phyloP scores from a whole-genome alignment of 2,113 vertebrate genomes.

The Corythoichthys haematopterus region DNA sequence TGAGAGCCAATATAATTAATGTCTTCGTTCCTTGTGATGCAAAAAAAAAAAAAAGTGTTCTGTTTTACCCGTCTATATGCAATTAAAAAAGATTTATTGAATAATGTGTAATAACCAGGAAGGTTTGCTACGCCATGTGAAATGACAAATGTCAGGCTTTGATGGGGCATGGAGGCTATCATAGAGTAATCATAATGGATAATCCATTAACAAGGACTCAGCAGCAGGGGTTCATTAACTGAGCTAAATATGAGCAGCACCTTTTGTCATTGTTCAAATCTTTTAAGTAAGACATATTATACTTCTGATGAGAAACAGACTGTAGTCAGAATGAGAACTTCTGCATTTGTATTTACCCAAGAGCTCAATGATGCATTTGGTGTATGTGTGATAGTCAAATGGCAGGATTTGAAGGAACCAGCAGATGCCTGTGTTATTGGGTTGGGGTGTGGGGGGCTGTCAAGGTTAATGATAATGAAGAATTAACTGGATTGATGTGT shows the following conservation, averaged over 20 bases:
- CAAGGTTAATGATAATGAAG: constrained; percentile 77
- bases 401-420: constrained; percentile 63
- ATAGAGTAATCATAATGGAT: constrained; percentile 64
- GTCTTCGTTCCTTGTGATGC: neutral
- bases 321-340: constrained; percentile 17
- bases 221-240: constrained; percentile 68
- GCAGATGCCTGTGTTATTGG: constrained; percentile 68
- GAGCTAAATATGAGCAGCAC: constrained; percentile 56
- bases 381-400: constrained; percentile 40
- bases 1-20: neutral
- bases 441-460: constrained; percentile 32
- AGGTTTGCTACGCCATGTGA: constrained; percentile 44
- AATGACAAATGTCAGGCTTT: constrained; percentile 58
- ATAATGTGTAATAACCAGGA: constrained; percentile 48
- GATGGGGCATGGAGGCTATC: constrained; percentile 47
- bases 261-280: constrained; percentile 43
- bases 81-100: constrained; percentile 54
- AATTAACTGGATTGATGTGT: constrained; percentile 72
- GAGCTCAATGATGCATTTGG: constrained; percentile 1
- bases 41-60: constrained; percentile 16
- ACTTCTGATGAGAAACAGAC: constrained; percentile 26
- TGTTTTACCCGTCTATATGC: constrained; percentile 10
- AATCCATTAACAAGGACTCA: constrained; percentile 68
- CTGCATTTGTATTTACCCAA: constrained; percentile 1
- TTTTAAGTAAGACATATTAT: constrained; percentile 44